Percentiles rank a stretch among this genome's conserved stretches.
Conservation (phyloP, 2,113 vertebrate genomes). For the Phalacrocorax pelagicus region DNA sequence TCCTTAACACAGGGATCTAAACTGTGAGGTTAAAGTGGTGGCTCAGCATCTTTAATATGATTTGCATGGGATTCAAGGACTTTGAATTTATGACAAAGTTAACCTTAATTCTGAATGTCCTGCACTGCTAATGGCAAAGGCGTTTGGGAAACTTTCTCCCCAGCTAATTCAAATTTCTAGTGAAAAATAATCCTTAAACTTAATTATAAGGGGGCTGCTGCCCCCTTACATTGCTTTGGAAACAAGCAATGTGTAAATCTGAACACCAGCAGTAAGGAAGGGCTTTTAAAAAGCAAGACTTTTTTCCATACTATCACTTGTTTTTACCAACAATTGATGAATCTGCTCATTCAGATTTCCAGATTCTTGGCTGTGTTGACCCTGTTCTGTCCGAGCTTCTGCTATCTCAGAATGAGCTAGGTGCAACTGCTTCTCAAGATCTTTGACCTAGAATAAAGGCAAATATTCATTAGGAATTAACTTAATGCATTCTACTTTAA, state of each 20-base stretch:
- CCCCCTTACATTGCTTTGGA: background rate
- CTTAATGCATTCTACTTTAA: background rate
- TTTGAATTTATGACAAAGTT: background rate
- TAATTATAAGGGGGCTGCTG: background rate
- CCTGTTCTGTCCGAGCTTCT: slow-evolving; percentile 65
- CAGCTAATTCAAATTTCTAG: background rate
- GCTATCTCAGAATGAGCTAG: slow-evolving; percentile 57
- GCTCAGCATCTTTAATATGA: background rate
- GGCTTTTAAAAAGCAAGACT: background rate
- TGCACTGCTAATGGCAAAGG: background rate
- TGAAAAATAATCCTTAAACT: background rate
- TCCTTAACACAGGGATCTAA: background rate
- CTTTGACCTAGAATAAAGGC: slow-evolving; percentile 66
- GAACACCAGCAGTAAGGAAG: background rate
- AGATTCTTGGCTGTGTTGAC: slow-evolving; percentile 58
- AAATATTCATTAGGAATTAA: background rate
- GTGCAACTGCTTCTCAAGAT: slow-evolving; percentile 73
- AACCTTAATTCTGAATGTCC: background rate
- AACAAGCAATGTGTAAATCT: background rate
- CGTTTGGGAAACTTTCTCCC: background rate
- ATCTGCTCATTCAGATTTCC: slow-evolving; percentile 64
- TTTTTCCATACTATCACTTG: background rate
- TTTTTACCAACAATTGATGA: slow-evolving; percentile 73
- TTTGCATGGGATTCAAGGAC: background rate
- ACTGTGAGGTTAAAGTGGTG: background rate